Base-by-base conservation (phyloP, 1,140 invertebrate species). In the Tetramorium parvispinum region DNA sequence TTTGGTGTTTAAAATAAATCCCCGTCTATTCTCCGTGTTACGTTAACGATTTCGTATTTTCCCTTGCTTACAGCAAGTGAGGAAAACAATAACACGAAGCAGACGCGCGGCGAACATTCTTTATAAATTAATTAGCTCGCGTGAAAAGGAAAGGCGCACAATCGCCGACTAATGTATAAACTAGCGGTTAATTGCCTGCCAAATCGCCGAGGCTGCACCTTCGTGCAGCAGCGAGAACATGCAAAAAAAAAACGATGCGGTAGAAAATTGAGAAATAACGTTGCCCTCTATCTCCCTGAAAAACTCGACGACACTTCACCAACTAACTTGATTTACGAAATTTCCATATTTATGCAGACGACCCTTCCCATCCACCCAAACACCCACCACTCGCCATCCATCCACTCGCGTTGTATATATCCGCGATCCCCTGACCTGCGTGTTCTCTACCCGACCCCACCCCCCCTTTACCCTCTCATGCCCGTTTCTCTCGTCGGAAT, bases 271-370 rank as follows among this genome's bases (percentile, higher is more conserved):
- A 87, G 87, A 61, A 81, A 57, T 76, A 78, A 87, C 78, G 87
- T 88, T 88, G 82, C 51, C 46, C 71, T 70, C 65, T 49, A 37
- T 57, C 63, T 78, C 46, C 81, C 55, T 85, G 40, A 88, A 88
- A 70, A 89, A 76, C 83, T 76, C 68, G 68, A 70, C 85, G 87
- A 89, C 87, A 85, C 88, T 89, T 79, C 46, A 75, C 51, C 46
- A 63, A 76, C 87, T 88, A 89, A 89, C 88, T 89, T 88, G 83
- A 89, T 89, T 89, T 89, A 82, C 83, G 83, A 89, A 89, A 89
- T 89, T 89, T 89, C 88, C 88, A 89, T 89, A 89, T 89, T 89
- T 89, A 89, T 89, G 87, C 88, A 70, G 49, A 59, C 87, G 55
- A 79, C 43, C 53, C 71, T 49, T 27, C 79, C 71, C 51, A 73